Evolutionary conservation across 2,113 vertebrate species (phyloP), one percentile per base, ranked within the genome.

Genomic region (Aegithalos caudatus): DNA sequence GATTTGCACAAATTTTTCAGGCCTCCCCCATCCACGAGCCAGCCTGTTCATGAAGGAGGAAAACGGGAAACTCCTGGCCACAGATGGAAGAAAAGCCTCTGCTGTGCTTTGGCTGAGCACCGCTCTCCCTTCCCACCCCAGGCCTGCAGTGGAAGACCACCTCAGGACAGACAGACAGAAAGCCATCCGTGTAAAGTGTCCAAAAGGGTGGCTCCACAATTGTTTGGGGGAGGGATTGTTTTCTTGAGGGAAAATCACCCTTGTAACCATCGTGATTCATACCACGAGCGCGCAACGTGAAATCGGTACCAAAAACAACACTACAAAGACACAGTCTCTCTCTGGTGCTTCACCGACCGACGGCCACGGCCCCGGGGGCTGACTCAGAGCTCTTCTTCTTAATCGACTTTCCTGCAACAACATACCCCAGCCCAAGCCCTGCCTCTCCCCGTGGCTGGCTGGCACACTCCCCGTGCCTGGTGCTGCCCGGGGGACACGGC

Each of bases 351-450:
- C 3, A 24, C 67, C 37, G 71, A 86, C 86, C 1, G 76, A 81
- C 42, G 21, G 93, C 93, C 79, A 3, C 12, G 0, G 93, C 79
- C 71, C 71, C 2, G 0, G 76, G 79, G 21, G 90, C 96, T 97
- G 96, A 97, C 95, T 97, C 94, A 96, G 80, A 96, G 82, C 80
- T 96, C 82, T 90, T 90, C 67, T 95, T 96, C 85, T 96, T 95
- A 95, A 93, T 95, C 48, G 22, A 83, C 92, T 90, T 48, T 78
- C 72, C 66, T 92, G 24, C 76, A 94, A 95, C 54, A 95, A 93
- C 94, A 91, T 29, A 94, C 35, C 62, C 86, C 0, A 0, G 45
- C 81, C 81, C 87, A 65, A 92, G 47, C 35, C 48, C 73, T 77
- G 90, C 54, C 72, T 88, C 92, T 90, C 76, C 73, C 74, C 27